Percentiles rank a stretch among this genome's conserved stretches.
phyloP scores from a whole-genome alignment of 2,888 invertebrate species.

The Tetragonula carbonaria region DNA sequence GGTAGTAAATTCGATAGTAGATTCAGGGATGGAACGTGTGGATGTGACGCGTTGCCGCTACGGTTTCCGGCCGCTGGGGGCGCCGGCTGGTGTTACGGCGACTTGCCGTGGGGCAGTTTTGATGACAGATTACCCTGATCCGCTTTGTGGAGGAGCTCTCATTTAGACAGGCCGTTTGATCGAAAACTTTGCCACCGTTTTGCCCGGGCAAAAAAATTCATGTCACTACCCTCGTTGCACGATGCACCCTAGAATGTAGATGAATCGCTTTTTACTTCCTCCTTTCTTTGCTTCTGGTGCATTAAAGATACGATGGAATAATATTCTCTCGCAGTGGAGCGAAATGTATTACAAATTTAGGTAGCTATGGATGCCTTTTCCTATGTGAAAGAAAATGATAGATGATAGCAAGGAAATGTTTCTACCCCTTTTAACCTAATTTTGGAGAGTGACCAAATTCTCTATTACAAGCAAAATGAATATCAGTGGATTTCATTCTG shows the following conservation, averaged over 20 bases:
- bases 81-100: conserved; percentile 80
- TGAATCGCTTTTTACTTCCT: conserved; percentile 18
- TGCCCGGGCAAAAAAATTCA: conserved; percentile 39
- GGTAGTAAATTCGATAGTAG: conserved; percentile 48
- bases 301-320: not conserved
- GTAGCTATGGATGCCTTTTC: not conserved
- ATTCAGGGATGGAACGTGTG: conserved; percentile 62
- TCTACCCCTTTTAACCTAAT: not conserved
- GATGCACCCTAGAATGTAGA: conserved; percentile 22
- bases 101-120: conserved; percentile 78
- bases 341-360: not conserved
- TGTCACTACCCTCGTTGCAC: conserved; percentile 55
- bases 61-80: conserved; percentile 74
- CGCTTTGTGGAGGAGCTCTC: conserved; percentile 82
- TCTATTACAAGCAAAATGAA: not conserved
- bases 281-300: not conserved
- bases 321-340: not conserved
- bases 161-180: conserved; percentile 83
- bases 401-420: not conserved
- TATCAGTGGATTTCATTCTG: too few species aligned
- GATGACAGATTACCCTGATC: conserved; percentile 84
- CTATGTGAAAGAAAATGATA: not conserved
- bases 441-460: not conserved
- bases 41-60: conserved; percentile 72
- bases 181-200: conserved; percentile 79